Conservation (phyloP, 2,888 invertebrate species). For the Rhodophaea formosa region DNA sequence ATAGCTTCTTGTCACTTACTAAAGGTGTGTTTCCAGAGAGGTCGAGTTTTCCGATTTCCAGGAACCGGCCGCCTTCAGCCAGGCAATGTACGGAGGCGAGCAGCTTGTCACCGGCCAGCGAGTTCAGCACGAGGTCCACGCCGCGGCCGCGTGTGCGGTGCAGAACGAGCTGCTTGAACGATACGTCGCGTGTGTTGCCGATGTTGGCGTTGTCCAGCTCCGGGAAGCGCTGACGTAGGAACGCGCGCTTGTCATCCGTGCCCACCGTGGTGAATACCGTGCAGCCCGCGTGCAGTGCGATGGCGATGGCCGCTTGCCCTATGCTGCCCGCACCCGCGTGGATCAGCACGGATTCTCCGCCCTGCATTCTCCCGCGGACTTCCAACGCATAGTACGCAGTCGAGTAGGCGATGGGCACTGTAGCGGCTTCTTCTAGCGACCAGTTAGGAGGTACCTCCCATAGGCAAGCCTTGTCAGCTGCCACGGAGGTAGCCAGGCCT, state of each 20-base stretch:
- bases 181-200: constrained; percentile 94
- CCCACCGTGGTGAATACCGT: constrained; percentile 96
- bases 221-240: constrained; percentile 91
- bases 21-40: constrained; percentile 93
- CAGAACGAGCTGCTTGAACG: constrained; percentile 95
- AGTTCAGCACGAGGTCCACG: constrained; percentile 97
- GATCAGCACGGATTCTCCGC: constrained; percentile 93
- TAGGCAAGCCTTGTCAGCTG: constrained; percentile 91
- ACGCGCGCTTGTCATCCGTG: constrained; percentile 91
- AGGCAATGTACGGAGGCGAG: constrained; percentile 96
- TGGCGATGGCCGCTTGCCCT: constrained; percentile 97
- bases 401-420: constrained; percentile 96
- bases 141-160: constrained; percentile 93
- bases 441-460: constrained; percentile 94
- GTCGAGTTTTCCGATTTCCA: constrained; percentile 99
- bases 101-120: constrained; percentile 96
- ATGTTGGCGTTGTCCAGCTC: constrained; percentile 89
- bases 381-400: constrained; percentile 95
- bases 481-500: constrained; percentile 93
- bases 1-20: constrained; percentile 55
- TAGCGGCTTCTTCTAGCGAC: constrained; percentile 96
- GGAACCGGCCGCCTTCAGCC: constrained; percentile 95
- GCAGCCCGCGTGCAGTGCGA: constrained; percentile 94
- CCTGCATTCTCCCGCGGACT: constrained; percentile 91
- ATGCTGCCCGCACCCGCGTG: constrained; percentile 98